Conservation (phyloP, 1,140 invertebrate species). For the Pseudomyrmex gracilis region DNA sequence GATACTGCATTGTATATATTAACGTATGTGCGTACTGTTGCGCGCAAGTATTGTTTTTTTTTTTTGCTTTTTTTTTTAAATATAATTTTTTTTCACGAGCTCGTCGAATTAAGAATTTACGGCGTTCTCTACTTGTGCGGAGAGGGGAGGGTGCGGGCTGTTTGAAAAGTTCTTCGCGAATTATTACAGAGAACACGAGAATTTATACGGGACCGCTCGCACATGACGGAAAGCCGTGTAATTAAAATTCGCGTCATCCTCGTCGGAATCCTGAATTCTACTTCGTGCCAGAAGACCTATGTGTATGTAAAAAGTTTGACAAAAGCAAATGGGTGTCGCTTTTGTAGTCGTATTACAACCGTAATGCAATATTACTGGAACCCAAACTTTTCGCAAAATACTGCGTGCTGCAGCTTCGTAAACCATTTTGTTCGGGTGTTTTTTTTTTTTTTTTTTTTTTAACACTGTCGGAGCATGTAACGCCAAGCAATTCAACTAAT, state of each 20-base stretch:
- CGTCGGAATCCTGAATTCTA: slow-evolving; percentile 36
- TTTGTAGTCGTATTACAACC: slow-evolving; percentile 33
- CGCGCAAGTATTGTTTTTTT: neutral
- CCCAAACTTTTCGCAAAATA: slow-evolving; percentile 35
- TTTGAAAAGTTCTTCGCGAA: slow-evolving; percentile 38
- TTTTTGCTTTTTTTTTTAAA: neutral
- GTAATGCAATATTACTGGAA: slow-evolving; percentile 35
- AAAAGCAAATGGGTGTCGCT: slow-evolving; percentile 48
- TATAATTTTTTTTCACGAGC: neutral
- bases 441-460: slow-evolving; percentile 1
- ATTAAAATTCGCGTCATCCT: slow-evolving; percentile 51
- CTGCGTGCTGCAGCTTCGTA: slow-evolving; percentile 1
- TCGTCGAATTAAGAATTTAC: neutral
- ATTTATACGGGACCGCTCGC: slow-evolving; percentile 32
- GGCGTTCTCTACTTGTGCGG: neutral
- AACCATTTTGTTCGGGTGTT: neutral
- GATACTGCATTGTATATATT: no score
- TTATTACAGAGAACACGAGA: neutral
- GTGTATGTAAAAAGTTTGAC: slow-evolving; percentile 52
- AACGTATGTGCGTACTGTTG: neutral
- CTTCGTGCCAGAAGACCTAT: slow-evolving; percentile 36
- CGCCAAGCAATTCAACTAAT: slow-evolving; percentile 37
- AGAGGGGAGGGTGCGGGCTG: neutral
- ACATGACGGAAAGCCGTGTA: slow-evolving; percentile 42
- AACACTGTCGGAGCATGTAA: neutral